Base-by-base conservation (phyloP, 2,113 vertebrate species). In the Meleagris gallopavo region DNA sequence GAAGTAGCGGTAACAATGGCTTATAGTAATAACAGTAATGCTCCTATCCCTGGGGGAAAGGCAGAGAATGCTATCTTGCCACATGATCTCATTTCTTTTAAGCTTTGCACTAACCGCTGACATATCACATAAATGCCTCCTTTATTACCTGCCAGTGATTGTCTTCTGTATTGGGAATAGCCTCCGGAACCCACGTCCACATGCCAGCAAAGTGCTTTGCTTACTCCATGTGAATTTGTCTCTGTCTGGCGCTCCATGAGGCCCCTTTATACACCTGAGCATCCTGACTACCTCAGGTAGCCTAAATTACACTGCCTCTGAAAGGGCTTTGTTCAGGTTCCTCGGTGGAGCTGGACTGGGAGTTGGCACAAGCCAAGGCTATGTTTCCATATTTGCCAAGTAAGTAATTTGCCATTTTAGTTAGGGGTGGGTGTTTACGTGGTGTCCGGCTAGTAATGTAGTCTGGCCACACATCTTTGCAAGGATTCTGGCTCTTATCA, bases 81-180 rank as follows among this genome's bases (percentile, higher is more conserved):
- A 98, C 98, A 98, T 95, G 97, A 99, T 99, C 99, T 98, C 97
- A 96, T 97, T 98, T 98, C 98, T 98, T 97, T 98, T 98, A 98
- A 98, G 98, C 98, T 97, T 97, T 89, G 96, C 98, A 90, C 98
- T 98, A 98, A 98, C 98, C 67, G 97, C 98, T 98, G 98, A 98
- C 98, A 98, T 98, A 97, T 97, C 97, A 61, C 98, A 99, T 98
- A 99, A 99, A 99, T 95, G 97, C 98, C 97, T 98, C 98, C 98
- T 99, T 99, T 98, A 99, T 98, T 97, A 95, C 96, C 98, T 98
- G 98, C 98, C 98, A 98, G 98, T 94, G 98, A 98, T 98, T 97
- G 98, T 98, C 98, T 98, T 98, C 98, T 97, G 97, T 98, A 98
- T 94, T 82, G 97, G 97, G 97, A 97, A 97, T 85, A 94, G 95